Evolutionary conservation across 2,113 vertebrate genomes (phyloP).

Genomic region (Callaeas wilsoni): DNA sequence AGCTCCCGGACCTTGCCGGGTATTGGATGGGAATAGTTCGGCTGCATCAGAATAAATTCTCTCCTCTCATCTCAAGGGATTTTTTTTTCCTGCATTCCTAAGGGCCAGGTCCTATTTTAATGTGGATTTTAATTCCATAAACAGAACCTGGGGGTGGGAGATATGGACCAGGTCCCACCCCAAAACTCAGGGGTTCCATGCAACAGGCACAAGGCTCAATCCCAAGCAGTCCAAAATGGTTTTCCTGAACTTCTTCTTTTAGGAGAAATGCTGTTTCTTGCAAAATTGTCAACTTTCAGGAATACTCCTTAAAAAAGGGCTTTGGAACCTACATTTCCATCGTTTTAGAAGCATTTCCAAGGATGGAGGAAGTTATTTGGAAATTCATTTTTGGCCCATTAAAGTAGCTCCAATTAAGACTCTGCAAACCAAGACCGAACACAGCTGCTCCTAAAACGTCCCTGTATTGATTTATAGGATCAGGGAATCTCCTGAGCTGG

Average conservation of each 20-base stretch:
- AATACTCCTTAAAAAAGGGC: rapidly evolving
- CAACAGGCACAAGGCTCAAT: not conserved
- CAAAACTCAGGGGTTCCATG: not conserved
- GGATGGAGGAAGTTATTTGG: not conserved
- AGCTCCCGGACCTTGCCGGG: conserved; percentile 21
- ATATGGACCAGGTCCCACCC: not conserved
- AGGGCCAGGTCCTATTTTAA: not conserved
- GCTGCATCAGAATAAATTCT: conserved; percentile 61
- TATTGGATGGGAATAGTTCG: conserved; percentile 2
- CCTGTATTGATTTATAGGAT: not conserved
- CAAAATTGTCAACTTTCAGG: not conserved
- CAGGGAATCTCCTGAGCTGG: not conserved
- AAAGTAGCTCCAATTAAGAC: not conserved
- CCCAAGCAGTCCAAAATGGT: rapidly evolving
- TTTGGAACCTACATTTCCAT: not conserved
- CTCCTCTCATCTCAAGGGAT: not conserved
- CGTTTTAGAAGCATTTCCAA: not conserved
- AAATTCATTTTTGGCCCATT: not conserved
- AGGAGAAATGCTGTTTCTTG: not conserved
- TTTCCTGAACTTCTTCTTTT: not conserved
- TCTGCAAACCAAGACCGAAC: not conserved
- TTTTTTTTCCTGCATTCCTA: not conserved
- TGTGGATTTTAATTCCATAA: not conserved
- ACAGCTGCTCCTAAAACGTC: not conserved
- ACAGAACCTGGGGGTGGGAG: not conserved